phyloP scores from a whole-genome alignment of 2,888 invertebrate species.

The Mayetiola destructor region DNA sequence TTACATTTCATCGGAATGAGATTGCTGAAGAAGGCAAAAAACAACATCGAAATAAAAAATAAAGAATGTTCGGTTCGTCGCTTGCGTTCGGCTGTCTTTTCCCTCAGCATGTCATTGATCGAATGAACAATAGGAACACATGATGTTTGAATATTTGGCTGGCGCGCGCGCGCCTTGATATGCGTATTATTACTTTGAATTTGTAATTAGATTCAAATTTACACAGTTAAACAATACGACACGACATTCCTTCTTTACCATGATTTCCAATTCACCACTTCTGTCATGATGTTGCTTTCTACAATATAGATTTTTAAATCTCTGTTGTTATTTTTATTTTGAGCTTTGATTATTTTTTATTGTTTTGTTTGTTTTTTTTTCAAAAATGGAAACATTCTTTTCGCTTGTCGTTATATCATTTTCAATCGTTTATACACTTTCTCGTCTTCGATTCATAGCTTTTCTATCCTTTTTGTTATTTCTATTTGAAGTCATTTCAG shows the following conservation, averaged over 20 bases:
- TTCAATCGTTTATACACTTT: constrained; percentile 2
- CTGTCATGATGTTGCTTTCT: background rate
- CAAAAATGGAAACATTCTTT: constrained; percentile 8
- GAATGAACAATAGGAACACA: background rate
- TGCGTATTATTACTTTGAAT: constrained; percentile 6
- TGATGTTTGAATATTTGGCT: background rate
- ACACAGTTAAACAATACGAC: constrained; percentile 7
- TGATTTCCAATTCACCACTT: background rate
- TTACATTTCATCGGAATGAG: background rate
- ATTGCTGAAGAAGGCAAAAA: too few species aligned
- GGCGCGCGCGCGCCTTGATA: background rate
- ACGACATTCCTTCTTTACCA: background rate
- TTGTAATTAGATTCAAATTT: constrained; percentile 11
- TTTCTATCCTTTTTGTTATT: too few species aligned
- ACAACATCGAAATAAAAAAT: too few species aligned
- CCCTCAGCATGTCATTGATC: background rate
- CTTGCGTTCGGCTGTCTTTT: constrained; percentile 1
- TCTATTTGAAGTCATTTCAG: constrained; percentile 5
- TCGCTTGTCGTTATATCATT: constrained; percentile 11
- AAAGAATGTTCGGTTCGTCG: background rate
- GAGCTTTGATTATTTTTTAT: background rate
- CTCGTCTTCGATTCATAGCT: constrained; percentile 9
- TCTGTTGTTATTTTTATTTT: background rate
- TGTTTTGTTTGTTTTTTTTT: background rate
- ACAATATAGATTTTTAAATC: background rate